phyloP scores from a whole-genome alignment of 2,888 invertebrate genomes.

The Limnephilus rhombicus region DNA sequence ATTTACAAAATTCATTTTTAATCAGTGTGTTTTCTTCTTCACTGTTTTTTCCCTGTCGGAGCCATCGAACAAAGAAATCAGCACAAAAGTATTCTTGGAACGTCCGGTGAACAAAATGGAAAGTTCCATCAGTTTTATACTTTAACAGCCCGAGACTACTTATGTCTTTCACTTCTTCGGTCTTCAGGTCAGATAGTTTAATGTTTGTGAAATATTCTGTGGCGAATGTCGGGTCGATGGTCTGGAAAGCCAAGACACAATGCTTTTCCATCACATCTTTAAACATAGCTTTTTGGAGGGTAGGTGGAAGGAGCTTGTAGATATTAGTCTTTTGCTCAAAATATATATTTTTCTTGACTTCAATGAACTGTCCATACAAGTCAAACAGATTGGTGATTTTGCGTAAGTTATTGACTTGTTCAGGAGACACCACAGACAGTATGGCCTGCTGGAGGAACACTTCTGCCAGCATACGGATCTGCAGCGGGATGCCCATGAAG shows the following conservation, averaged over 20 bases:
- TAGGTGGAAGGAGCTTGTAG: neutral
- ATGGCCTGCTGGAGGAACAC: neutral
- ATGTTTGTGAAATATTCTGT: neutral
- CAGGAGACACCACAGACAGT: neutral
- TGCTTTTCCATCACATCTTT: neutral
- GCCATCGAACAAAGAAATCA: neutral
- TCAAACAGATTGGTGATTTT: neutral
- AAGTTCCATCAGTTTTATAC: neutral
- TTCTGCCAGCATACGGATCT: slow-evolving; percentile 29
- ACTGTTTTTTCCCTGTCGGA: neutral
- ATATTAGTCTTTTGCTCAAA: neutral
- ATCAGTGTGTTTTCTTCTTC: neutral
- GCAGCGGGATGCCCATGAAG: slow-evolving; percentile 16
- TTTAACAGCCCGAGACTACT: slow-evolving; percentile 3
- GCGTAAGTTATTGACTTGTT: neutral
- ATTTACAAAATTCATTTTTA: neutral
- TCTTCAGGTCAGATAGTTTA: neutral
- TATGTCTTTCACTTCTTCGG: neutral
- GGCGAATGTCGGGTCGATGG: neutral
- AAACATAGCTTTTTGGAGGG: neutral
- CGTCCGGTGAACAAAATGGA: slow-evolving; percentile 8
- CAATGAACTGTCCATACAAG: neutral
- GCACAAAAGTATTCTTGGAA: neutral
- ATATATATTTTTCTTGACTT: slow-evolving; percentile 11
- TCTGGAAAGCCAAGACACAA: neutral